Evolutionary conservation across 2,113 vertebrate species (phyloP).

Genomic region (Leptocoma aspasia): DNA sequence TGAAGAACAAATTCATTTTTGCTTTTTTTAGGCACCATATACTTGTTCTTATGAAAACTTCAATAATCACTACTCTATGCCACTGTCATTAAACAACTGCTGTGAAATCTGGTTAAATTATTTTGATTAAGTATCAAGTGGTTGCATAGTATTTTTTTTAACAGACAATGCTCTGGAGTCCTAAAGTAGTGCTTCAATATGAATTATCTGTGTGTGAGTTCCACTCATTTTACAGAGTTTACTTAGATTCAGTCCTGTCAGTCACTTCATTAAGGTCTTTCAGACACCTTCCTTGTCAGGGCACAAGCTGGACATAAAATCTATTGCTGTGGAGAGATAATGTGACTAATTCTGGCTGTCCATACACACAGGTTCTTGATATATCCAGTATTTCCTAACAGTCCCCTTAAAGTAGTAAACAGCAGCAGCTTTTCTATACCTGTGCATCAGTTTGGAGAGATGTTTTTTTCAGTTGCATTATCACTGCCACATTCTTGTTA

Average conservation of each 20-base stretch:
- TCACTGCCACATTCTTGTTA: not conserved
- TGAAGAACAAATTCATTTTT: not conserved
- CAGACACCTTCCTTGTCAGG: not conserved
- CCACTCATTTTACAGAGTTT: not conserved
- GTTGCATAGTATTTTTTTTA: not conserved
- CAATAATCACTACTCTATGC: not conserved
- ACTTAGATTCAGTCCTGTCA: not conserved
- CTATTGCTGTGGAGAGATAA: not conserved
- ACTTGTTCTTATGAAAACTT: not conserved
- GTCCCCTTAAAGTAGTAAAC: not conserved
- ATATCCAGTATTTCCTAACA: not conserved
- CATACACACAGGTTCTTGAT: not conserved
- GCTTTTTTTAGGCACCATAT: not conserved
- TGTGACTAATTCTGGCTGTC: not conserved
- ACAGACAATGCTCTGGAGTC: not conserved
- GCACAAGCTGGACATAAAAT: not conserved
- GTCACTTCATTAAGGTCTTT: not conserved
- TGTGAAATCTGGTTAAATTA: not conserved
- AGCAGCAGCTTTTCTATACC: not conserved
- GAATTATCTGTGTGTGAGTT: not conserved
- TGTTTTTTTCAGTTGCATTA: not conserved
- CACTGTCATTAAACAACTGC: not conserved
- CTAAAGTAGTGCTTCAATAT: not conserved
- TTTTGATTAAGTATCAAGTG: not conserved
- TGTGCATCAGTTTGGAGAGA: not conserved